Base-by-base conservation (phyloP, 2,888 invertebrate genomes). In the Eulithis prunata region DNA sequence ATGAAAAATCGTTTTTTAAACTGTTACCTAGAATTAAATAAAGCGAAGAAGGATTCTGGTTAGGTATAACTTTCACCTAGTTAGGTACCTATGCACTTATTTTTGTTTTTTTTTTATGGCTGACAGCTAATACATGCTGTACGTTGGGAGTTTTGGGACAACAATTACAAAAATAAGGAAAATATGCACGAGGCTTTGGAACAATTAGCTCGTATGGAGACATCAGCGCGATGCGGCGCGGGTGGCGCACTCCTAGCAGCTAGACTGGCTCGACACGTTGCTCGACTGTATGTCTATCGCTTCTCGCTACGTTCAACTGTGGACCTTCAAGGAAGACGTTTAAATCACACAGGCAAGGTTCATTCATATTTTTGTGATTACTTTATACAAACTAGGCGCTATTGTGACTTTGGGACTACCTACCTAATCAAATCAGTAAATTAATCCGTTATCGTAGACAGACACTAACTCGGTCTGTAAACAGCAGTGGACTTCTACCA, bases 131-230 rank as follows among this genome's bases (percentile, higher is more conserved):
- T 77, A 45, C 93, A 94, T 73, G 87, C 94, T 32, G 85, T 95
- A 36, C 91, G 89, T 69, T 95, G 95, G 95, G 94, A 94, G 78
- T 95, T 94, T 76, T 88, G 93, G 77, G 88, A 87, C 47, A 75
- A 84, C 5, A 83, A 82, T 64, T 66, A 75, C 38, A 78, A 73
- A 63, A 71, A 56, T 54, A 83, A 86, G 38, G 86, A 83, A 21
- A 89, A 91, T 66, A 79, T 85, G 13, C 72, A 85, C 49, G 78
- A 84, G 52, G 80, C 93, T 8, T 75, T 94, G 12, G 92, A 94
- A 69, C 88, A 88, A 46, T 74, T 94, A 45, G 92, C 92, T 68
- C 84, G 91, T 75, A 90, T 95, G 72, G 94, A 95, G 79, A 93
- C 94, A 21, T 94, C 95, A 64, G 92, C 94, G 0, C 93, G 92